phyloP scores from a whole-genome alignment of 2,113 vertebrate genomes.

The Erinaceus europaeus region DNA sequence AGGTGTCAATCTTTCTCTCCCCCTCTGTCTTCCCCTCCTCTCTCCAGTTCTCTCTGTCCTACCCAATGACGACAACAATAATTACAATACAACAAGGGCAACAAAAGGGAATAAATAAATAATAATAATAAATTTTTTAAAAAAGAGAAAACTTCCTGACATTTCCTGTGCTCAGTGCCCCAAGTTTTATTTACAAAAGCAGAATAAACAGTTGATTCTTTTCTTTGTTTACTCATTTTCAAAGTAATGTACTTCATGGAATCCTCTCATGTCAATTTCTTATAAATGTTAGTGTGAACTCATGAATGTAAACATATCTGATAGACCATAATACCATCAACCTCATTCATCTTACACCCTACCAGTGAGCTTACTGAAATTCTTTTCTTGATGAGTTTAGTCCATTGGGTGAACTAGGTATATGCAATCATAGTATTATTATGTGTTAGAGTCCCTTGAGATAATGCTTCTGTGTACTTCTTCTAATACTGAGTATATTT shows the following conservation, averaged over 20 bases:
- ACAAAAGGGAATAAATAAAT: too few species aligned
- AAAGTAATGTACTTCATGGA: background rate
- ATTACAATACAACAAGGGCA: too few species aligned
- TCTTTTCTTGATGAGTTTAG: background rate
- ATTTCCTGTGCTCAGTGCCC: background rate
- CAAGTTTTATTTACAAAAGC: background rate
- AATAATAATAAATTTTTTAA: too few species aligned
- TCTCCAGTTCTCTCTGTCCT: too few species aligned
- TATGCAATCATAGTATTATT: background rate
- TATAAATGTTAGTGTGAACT: background rate
- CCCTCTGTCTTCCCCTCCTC: too few species aligned
- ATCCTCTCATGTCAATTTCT: background rate
- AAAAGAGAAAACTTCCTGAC: background rate
- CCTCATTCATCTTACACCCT: background rate
- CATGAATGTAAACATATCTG: background rate
- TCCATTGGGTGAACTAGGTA: background rate
- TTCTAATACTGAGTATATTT: background rate
- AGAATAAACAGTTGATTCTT: background rate
- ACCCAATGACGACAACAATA: too few species aligned
- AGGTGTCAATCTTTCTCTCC: too few species aligned
- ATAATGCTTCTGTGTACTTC: background rate
- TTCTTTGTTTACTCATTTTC: background rate
- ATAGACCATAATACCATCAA: background rate
- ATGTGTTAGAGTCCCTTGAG: background rate
- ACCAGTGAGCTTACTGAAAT: background rate